Evolutionary conservation across 2,797 vertebrate genomes (phyloP), one percentile per base, ranked within the genome.

Genomic region (Limnodromus scolopaceus): DNA sequence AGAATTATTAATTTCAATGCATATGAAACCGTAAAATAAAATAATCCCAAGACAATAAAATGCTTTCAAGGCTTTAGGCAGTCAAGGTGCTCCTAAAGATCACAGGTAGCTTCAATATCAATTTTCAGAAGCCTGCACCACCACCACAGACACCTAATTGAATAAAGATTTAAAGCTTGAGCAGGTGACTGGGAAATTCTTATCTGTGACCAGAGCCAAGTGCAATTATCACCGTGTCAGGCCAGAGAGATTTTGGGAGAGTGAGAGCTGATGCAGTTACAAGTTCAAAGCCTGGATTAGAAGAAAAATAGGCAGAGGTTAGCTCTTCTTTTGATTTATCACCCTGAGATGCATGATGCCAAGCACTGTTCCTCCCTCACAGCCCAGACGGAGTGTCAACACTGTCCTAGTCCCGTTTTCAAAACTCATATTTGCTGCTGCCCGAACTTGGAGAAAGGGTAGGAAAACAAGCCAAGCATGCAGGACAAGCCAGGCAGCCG

Each of bases 361-460:
- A 68, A 54, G 60, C 1, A 0, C 4, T 5, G 17, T 16, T 32
- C 39, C 54, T 14, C 22, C 45, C 34, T 66, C 30, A 17, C 25
- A 54, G 30, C 43, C 68, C 34, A 32, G 39, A 72, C 1, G 0
- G 22, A 60, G 22, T 1, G 2, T 74, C 54, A 60, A n/a, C 39
- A 23, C 38, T 27, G n/a, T 8, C 39, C 46, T 24, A 54, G 60
- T 6, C 4, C 0, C 0, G 3, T 38, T 63, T 45, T 46, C 74
- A 53, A 39, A 53, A 46, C 28, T 54, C 51, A 11, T 14, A 25
- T 38, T 58, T 72, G 51, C 74, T 65, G 58, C 38, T 58, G n/a
- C n/a, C 24, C 2, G 0, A 23, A 45, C 11, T 24, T 2, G 4
- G 41, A 77, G 27, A 24, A 19, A 27, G 5, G 24, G n/a, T 3